A percentile compares a stretch with the other conserved stretches of the same genome.
These are phyloP conservation scores for Sarcoramphus papa DNA, from an alignment of 2,797 vertebrate species.

Conservation along the genomic window DNA sequence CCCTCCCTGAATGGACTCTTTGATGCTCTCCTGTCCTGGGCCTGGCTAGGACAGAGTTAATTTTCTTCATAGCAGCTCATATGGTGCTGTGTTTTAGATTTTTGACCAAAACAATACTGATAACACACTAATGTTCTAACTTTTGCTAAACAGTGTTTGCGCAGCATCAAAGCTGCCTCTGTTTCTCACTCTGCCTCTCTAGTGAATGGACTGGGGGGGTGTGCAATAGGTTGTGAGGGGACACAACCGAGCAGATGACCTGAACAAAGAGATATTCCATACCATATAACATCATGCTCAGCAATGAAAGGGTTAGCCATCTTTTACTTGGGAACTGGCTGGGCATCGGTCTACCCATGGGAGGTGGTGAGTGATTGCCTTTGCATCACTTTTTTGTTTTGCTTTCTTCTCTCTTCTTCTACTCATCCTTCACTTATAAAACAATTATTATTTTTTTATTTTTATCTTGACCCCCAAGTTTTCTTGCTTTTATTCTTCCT, in stretches of 20 bases:
- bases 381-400: neutral
- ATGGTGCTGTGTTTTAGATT: neutral
- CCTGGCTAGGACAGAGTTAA: neutral
- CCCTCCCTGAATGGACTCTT: neutral
- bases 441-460: neutral
- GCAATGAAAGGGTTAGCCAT: neutral
- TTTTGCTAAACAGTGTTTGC: neutral
- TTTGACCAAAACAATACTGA: neutral
- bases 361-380: neutral
- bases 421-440: neutral
- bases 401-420: neutral
- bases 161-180: neutral
- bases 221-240: neutral
- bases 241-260: neutral
- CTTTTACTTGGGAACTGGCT: neutral
- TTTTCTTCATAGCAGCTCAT: neutral
- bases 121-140: neutral
- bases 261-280: neutral
- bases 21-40: neutral
- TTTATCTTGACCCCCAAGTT: neutral
- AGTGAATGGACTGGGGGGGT: rapidly evolving
- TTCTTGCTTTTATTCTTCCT: neutral
- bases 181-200: neutral
- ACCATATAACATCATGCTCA: rapidly evolving
- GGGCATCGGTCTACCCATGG: neutral